Evolutionary conservation across 2,888 invertebrate genomes (phyloP).

Genomic region (Cremastinae sp.): DNA sequence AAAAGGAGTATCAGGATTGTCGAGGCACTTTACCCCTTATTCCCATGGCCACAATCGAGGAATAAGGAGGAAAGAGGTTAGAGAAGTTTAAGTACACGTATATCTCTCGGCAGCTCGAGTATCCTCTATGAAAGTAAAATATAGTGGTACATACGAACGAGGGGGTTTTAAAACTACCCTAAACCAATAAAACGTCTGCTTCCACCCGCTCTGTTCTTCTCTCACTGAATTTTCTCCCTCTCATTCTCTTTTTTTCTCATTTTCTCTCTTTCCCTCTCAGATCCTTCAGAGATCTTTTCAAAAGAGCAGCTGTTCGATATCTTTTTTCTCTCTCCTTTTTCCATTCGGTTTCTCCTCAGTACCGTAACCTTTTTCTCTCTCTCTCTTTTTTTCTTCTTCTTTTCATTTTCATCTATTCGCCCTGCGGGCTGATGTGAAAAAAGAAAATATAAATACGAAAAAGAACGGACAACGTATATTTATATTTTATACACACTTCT

Average conservation of each 20-base stretch:
- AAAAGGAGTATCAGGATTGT: neutral
- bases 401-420: conserved; percentile 40
- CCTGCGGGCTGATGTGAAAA: conserved; percentile 9
- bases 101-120: conserved; percentile 24
- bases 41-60: conserved; percentile 7
- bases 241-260: conserved; percentile 43
- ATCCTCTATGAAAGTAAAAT: conserved; percentile 46
- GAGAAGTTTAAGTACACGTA: neutral
- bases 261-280: conserved; percentile 19
- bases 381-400: conserved; percentile 27
- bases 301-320: conserved; percentile 63
- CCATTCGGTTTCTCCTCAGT: conserved; percentile 21
- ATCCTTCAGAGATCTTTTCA: conserved; percentile 57
- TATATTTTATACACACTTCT: conserved; percentile 21
- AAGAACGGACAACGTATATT: neutral
- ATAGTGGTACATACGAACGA: conserved; percentile 34
- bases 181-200: conserved; percentile 71
- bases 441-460: conserved; percentile 1
- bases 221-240: conserved; percentile 13
- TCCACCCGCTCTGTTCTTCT: conserved; percentile 36
- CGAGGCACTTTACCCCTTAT: neutral
- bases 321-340: conserved; percentile 41
- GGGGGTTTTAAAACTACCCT: conserved; percentile 66
- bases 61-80: conserved; percentile 1
- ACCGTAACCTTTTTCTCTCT: neutral